Percentiles rank a stretch among this genome's conserved stretches.
These are phyloP conservation scores for Steinernema hermaphroditum DNA, from an alignment of 2,888 invertebrate genomes.

Conservation along the genomic window DNA sequence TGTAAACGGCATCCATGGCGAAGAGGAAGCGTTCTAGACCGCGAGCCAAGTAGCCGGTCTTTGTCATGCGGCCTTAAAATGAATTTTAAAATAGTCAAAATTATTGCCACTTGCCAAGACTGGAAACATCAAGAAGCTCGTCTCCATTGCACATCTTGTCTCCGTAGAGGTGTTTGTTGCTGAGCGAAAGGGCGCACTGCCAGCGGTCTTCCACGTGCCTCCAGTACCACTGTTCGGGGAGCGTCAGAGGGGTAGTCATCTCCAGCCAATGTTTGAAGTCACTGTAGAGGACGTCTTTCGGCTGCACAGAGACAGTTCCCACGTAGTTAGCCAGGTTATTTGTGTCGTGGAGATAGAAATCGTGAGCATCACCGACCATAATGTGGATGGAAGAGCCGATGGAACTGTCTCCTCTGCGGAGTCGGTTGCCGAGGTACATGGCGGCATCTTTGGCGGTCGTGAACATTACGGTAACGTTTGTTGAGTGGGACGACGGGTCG, in stretches of 20 bases:
- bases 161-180: conserved; percentile 53
- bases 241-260: conserved; percentile 57
- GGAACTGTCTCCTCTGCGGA: conserved; percentile 34
- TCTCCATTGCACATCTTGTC: conserved; percentile 63
- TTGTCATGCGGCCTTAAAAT: conserved; percentile 62
- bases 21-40: conserved; percentile 60
- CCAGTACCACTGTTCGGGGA: conserved; percentile 63
- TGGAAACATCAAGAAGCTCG: conserved; percentile 54
- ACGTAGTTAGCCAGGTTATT: conserved; percentile 47
- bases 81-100: too few relatives aligned
- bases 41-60: conserved; percentile 58
- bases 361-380: conserved; percentile 63
- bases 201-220: conserved; percentile 43
- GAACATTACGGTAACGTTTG: conserved; percentile 60
- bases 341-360: conserved; percentile 56
- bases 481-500: conserved; percentile 30
- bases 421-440: conserved; percentile 37
- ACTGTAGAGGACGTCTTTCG: conserved; percentile 51
- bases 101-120: conserved; percentile 41
- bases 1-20: conserved; percentile 59
- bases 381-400: conserved; percentile 46
- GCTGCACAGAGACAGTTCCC: conserved; percentile 62
- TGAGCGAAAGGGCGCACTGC: conserved; percentile 58
- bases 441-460: conserved; percentile 39
- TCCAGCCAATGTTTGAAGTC: conserved; percentile 62